These are phyloP conservation scores for Danio tinwini DNA, from an alignment of 2,797 vertebrate species.

Conservation along the genomic window DNA sequence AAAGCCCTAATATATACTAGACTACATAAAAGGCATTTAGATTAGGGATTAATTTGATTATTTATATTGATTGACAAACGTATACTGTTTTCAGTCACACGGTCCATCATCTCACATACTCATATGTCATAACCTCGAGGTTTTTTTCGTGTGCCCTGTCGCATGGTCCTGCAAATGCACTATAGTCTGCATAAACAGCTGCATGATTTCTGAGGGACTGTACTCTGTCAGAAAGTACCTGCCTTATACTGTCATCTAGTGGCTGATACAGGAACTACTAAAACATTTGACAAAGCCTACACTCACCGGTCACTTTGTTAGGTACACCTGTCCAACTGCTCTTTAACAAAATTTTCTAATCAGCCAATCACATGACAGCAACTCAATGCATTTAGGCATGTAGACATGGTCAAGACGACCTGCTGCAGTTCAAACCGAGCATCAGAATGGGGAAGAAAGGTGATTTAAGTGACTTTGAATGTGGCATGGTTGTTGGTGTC, in stretches of 20 bases:
- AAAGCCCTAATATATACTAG: background rate
- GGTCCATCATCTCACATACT: background rate
- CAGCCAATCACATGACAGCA: too few species aligned
- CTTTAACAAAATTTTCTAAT: too few species aligned
- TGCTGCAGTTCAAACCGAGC: too few species aligned
- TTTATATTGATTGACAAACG: background rate
- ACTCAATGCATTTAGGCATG: too few species aligned
- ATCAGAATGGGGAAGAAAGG: too few species aligned
- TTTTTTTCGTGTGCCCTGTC: slow-evolving; percentile 13
- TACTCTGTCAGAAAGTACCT: background rate
- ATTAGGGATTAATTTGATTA: background rate
- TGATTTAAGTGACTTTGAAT: too few species aligned
- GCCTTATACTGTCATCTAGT: slow-evolving; percentile 32
- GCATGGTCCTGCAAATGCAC: slow-evolving; percentile 24
- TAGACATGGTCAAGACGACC: too few species aligned
- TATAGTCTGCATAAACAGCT: slow-evolving; percentile 24
- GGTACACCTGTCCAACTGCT: too few species aligned
- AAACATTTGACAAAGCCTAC: too few species aligned
- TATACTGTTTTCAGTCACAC: background rate
- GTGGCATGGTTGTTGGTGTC: too few species aligned
- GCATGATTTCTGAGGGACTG: slow-evolving; percentile 29
- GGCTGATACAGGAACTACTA: background rate
- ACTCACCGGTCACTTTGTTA: too few species aligned
- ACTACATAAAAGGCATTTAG: background rate
- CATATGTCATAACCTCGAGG: background rate